Base-by-base conservation (phyloP, 1,140 invertebrate species). In the Carposina sasakii region DNA sequence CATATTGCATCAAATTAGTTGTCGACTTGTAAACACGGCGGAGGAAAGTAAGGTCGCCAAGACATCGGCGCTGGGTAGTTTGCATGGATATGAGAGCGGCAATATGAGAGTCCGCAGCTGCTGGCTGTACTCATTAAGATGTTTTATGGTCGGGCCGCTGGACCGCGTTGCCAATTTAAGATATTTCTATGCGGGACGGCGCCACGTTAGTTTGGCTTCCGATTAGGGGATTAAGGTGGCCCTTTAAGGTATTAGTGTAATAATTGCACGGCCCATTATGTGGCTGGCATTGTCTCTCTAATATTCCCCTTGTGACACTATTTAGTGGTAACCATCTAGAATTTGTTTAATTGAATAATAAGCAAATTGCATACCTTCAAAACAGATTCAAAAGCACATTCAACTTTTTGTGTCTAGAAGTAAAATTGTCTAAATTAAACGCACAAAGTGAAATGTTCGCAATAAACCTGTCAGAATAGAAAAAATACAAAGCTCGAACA, bases 1-100 rank as follows among this genome's bases (percentile, higher is more conserved):
- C 84, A 85, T 85, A 86, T 82, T 86, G 82, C 82, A 86, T 75
- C 82, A 85, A 86, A 86, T 86, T 86, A 85, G 84, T 85, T 81
- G 81, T 70, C 76, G 69, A 85, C 71, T 81, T 83, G 78, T 81
- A 82, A 81, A 85, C 81, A 85, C 67, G 67, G 64, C 63, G 59
- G 64, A 74, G 71, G 74, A 76, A 75, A 74, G 77, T 76, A 75
- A 71, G 69, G 70, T 68, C 51, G 76, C 77, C 78, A 81, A 81
- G 76, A 81, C 76, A 73, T 70, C 68, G 77, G 48, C 69, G 60
- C 65, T 70, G 67, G 70, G 75, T 76, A 79, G 71, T 83, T 83
- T 83, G 79, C 79, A 83, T 83, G 79, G 74, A 79, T 83, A 83
- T 83, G 79, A 83, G 76, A 67, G 58, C 68, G 62, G 77, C 74